phyloP scores from a whole-genome alignment of 2,113 vertebrate species.

The Ictidomys tridecemlineatus region DNA sequence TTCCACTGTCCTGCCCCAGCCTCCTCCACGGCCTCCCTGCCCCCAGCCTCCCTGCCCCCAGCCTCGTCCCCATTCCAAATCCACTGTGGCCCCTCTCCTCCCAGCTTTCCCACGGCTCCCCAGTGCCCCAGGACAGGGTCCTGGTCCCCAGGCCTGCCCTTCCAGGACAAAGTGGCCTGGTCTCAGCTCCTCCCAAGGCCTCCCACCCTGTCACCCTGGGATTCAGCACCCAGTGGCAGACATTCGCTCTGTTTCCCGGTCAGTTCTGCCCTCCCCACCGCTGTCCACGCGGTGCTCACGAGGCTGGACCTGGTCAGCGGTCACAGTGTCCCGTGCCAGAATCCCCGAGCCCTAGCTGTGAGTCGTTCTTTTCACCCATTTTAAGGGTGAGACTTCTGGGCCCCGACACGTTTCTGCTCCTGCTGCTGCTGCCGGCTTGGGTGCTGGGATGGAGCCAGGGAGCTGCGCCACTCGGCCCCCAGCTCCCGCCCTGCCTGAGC shows the following conservation, averaged over 20 bases:
- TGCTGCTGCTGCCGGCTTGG: too few species aligned
- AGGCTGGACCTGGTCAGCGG: too few species aligned
- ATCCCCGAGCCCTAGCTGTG: too few species aligned
- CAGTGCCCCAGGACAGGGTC: background rate
- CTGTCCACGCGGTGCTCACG: background rate
- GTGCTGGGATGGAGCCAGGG: background rate
- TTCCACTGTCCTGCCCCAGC: too few species aligned
- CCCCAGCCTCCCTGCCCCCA: background rate
- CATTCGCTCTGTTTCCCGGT: background rate
- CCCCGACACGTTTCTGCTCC: too few species aligned
- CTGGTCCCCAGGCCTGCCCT: background rate
- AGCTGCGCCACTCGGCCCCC: too few species aligned
- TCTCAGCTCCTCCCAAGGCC: background rate
- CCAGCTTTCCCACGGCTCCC: background rate
- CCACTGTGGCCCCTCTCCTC: background rate
- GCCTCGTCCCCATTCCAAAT: background rate
- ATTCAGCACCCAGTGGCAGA: too few species aligned
- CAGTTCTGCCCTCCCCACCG: rapidly evolving
- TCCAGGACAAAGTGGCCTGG: background rate
- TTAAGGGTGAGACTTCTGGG: too few species aligned
- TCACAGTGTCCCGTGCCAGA: too few species aligned
- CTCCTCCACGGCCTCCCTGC: too few species aligned
- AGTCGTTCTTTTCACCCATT: too few species aligned
- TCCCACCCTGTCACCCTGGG: background rate
- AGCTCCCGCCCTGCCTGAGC: background rate